phyloP scores from a whole-genome alignment of 2,113 vertebrate genomes.

The Cyphomyrus plagiostoma region DNA sequence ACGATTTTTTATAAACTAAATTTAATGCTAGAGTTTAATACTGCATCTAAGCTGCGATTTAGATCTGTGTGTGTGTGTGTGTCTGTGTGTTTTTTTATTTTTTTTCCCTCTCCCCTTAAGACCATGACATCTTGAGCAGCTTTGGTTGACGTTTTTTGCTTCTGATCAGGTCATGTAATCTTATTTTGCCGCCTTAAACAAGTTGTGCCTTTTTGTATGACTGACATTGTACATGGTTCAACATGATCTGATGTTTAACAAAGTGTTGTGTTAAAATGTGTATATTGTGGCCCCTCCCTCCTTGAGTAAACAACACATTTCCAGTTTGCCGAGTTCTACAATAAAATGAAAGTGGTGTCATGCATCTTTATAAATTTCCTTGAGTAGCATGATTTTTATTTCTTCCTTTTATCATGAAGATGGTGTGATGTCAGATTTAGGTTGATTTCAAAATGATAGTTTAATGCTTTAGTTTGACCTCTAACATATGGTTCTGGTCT shows the following conservation, averaged over 20 bases:
- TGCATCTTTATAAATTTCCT: conserved; percentile 1
- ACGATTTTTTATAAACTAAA: conserved; percentile 43
- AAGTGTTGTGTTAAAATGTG: not conserved
- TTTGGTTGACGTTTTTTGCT: conserved; percentile 10
- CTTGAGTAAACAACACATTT: not conserved
- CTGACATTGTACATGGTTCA: conserved; percentile 38
- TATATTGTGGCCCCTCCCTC: not conserved
- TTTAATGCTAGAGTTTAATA: conserved; percentile 39
- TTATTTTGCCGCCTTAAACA: conserved; percentile 32
- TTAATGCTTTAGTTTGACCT: not conserved
- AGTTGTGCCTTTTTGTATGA: conserved; percentile 44
- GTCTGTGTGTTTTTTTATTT: conserved; percentile 36
- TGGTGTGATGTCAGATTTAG: not conserved
- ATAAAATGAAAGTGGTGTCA: conserved; percentile 2
- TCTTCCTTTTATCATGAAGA: not conserved
- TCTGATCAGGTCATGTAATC: conserved; percentile 8
- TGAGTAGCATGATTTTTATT: not conserved
- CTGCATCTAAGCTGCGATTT: conserved; percentile 17
- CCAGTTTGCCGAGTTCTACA: not conserved
- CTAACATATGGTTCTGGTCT: not conserved
- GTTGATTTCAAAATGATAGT: not conserved
- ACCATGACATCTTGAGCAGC: not conserved
- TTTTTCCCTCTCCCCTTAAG: not conserved
- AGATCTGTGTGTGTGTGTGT: conserved; percentile 6
- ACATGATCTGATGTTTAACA: conserved; percentile 28